These are phyloP conservation scores for Caradrina clavipalpis DNA, from an alignment of 2,888 invertebrate species.

Conservation along the genomic window DNA sequence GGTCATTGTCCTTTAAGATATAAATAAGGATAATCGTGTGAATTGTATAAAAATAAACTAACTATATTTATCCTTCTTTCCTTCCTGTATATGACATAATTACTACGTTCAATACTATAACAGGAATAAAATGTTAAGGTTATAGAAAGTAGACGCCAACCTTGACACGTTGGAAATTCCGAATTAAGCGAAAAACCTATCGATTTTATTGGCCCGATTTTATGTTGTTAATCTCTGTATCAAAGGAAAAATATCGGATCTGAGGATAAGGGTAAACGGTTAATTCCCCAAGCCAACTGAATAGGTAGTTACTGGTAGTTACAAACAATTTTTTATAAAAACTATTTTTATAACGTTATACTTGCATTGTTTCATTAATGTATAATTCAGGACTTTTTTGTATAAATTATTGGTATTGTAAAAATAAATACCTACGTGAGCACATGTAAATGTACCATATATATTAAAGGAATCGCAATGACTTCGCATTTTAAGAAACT, in stretches of 20 bases:
- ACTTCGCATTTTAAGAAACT: not conserved
- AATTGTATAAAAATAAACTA: conserved; percentile 52
- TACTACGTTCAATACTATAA: not conserved
- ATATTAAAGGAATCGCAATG: not conserved
- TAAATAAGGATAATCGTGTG: conserved; percentile 63
- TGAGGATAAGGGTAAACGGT: conserved; percentile 2
- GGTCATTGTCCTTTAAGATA: conserved; percentile 55
- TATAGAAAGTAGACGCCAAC: conserved; percentile 37
- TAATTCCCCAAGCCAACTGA: not conserved
- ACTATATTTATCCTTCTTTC: conserved; percentile 37
- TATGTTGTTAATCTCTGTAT: not conserved
- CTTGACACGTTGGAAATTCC: conserved; percentile 26
- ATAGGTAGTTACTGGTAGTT: no score
- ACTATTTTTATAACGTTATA: no score
- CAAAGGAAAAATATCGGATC: not conserved
- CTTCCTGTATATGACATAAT: conserved; percentile 42
- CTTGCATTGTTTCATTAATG: no score
- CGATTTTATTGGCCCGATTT: not conserved
- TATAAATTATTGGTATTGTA: not conserved
- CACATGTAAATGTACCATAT: not conserved
- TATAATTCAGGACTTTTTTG: no score
- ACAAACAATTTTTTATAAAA: not conserved
- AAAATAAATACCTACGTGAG: not conserved
- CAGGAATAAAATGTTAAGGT: conserved; percentile 26
- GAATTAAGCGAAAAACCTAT: conserved; percentile 11